Evolutionary conservation across 2,113 vertebrate species (phyloP).

Genomic region (Mesocricetus auratus): DNA sequence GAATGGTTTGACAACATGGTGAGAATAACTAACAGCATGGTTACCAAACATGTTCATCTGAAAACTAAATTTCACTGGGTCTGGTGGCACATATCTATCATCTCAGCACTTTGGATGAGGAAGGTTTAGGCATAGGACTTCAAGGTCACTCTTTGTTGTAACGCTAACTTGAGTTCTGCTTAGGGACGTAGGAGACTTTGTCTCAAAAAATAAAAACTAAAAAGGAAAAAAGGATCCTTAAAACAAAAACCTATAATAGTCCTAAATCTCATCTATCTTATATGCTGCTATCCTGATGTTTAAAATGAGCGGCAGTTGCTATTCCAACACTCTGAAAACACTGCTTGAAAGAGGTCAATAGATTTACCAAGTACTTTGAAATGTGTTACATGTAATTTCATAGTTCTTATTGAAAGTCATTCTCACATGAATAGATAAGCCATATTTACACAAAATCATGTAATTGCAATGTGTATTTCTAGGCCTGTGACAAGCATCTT

Average conservation of each 20-base stretch:
- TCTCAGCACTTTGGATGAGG: background rate
- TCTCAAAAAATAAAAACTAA: background rate
- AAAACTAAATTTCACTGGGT: background rate
- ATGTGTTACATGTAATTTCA: background rate
- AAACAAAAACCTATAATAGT: background rate
- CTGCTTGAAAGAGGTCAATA: slow-evolving; percentile 31
- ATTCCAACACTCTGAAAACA: background rate
- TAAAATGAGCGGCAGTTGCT: background rate
- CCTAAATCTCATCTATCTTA: background rate
- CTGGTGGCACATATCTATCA: background rate
- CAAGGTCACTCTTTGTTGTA: background rate
- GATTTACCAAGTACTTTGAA: slow-evolving; percentile 15
- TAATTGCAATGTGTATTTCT: background rate
- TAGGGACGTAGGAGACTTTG: background rate
- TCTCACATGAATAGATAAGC: slow-evolving; percentile 23
- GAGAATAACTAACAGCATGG: background rate
- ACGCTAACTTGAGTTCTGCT: background rate
- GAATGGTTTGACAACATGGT: background rate
- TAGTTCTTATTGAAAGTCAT: background rate
- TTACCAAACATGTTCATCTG: background rate
- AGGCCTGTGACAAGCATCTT: background rate
- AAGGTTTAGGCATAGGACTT: background rate
- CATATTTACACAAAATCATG: slow-evolving; percentile 12
- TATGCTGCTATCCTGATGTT: background rate
- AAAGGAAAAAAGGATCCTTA: background rate